phyloP scores from a whole-genome alignment of 2,888 invertebrate genomes.

The Andrena marginata region DNA sequence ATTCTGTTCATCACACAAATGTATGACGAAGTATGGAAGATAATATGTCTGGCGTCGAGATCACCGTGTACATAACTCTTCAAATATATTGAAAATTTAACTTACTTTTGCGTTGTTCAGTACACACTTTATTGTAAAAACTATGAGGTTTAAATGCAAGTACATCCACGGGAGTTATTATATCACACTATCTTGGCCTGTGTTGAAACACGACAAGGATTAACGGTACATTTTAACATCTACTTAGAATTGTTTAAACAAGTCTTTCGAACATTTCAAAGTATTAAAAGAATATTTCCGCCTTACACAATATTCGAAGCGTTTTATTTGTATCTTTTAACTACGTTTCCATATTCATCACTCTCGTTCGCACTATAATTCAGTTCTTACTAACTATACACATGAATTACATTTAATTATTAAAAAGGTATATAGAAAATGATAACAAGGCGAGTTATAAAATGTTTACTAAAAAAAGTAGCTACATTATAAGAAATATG shows the following conservation, averaged over 20 bases:
- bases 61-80: neutral
- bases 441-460: neutral
- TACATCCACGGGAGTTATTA: conserved; percentile 14
- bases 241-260: neutral
- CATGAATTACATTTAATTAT: neutral
- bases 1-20: neutral
- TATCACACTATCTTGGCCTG: conserved; percentile 6
- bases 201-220: neutral
- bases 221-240: neutral
- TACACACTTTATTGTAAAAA: conserved; percentile 24
- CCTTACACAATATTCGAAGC: neutral
- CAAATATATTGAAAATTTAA: conserved; percentile 40
- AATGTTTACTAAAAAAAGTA: neutral
- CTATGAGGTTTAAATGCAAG: neutral
- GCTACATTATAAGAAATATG: neutral
- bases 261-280: neutral
- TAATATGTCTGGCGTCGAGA: neutral
- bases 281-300: neutral
- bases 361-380: neutral
- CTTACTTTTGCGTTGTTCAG: conserved; percentile 41
- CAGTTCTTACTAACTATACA: neutral
- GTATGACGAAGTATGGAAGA: neutral
- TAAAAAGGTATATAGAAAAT: neutral
- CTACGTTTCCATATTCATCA: neutral
- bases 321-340: neutral